Conservation (phyloP, 2,113 vertebrate genomes). For the Cyprinodon tularosa region DNA sequence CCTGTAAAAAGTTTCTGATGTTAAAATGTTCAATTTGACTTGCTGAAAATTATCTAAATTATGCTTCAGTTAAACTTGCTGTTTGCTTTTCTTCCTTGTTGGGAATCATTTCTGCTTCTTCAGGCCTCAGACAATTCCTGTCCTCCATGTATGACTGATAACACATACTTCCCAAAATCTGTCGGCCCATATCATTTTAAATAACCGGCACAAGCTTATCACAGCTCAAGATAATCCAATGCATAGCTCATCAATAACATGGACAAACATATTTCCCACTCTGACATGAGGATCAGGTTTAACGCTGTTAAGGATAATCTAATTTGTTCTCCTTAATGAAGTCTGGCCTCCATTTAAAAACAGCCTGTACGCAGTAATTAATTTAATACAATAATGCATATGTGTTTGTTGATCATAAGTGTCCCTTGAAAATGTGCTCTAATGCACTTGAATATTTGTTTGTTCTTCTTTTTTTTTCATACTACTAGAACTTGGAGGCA, state of each 20-base stretch:
- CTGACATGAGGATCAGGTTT: background rate
- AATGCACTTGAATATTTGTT: background rate
- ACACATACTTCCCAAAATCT: background rate
- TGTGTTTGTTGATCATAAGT: constrained; percentile 15
- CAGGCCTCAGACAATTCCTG: background rate
- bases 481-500: constrained; percentile 7
- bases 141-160: background rate
- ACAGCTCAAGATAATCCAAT: background rate
- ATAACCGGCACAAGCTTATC: background rate
- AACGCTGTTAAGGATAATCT: constrained; percentile 22
- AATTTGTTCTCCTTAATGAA: constrained; percentile 27
- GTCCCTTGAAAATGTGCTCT: constrained; percentile 14
- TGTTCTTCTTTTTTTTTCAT: constrained; percentile 12
- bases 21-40: background rate
- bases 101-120: background rate
- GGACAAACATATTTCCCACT: constrained; percentile 1
- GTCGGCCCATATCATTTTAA: background rate
- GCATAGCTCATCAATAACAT: background rate
- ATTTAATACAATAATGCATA: constrained; percentile 4
- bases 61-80: background rate
- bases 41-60: background rate
- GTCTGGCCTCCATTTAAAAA: background rate
- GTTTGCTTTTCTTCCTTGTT: background rate
- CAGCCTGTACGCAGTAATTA: constrained; percentile 19
- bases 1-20: background rate